phyloP scores from a whole-genome alignment of 2,888 invertebrate genomes.

The Cheilosia scutellata region DNA sequence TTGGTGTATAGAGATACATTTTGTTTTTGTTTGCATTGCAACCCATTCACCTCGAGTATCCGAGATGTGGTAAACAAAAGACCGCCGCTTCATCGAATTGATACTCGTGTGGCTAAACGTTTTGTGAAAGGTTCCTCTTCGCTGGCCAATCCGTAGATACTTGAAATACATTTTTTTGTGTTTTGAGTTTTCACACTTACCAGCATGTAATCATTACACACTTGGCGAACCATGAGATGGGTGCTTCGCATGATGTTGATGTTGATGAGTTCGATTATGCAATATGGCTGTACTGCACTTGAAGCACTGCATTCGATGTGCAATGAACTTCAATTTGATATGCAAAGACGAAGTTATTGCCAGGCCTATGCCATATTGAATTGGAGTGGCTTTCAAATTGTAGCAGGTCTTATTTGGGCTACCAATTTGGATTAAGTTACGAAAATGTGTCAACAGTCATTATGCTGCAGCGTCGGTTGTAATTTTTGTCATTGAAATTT shows the following conservation, averaged over 20 bases:
- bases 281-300: conserved; percentile 6
- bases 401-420: conserved; percentile 1
- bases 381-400: not conserved
- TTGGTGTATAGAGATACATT: not conserved
- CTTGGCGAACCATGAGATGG: conserved; percentile 54
- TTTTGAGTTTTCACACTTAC: conserved; percentile 51
- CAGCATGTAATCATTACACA: conserved; percentile 50
- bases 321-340: conserved; percentile 14
- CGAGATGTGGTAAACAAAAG: not conserved
- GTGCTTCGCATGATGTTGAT: conserved; percentile 27
- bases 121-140: conserved; percentile 50
- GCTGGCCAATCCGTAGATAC: conserved; percentile 29
- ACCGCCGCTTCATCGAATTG: conserved; percentile 8
- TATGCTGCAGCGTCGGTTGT: conserved; percentile 1
- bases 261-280: conserved; percentile 27
- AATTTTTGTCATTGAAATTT: conserved; percentile 28
- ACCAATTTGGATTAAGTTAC: conserved; percentile 9
- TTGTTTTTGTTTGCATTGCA: conserved; percentile 30
- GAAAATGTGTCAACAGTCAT: conserved; percentile 31
- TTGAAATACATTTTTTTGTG: not conserved
- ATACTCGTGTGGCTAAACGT: conserved; percentile 28
- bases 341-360: not conserved
- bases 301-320: conserved; percentile 42
- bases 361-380: not conserved
- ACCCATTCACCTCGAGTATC: conserved; percentile 17